Conservation (phyloP, 2,888 invertebrate species). For the Cacoxenus indagator region DNA sequence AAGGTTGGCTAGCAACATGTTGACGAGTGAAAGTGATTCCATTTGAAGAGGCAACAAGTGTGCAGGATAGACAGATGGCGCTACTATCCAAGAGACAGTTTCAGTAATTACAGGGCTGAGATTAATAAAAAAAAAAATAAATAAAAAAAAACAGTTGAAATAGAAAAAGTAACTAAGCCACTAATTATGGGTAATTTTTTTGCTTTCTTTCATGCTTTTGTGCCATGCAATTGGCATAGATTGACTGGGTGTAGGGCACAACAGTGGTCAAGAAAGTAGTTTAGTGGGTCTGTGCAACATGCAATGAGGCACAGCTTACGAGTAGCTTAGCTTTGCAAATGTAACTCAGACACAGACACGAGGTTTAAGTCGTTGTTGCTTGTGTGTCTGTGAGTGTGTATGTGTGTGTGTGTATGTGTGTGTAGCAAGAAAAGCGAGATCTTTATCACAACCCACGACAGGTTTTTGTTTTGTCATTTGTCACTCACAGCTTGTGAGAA, state of each 20-base stretch:
- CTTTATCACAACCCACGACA: conserved; percentile 67
- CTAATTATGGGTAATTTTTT: not conserved
- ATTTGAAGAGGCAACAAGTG: not conserved
- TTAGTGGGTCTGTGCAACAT: not conserved
- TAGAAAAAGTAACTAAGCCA: not conserved
- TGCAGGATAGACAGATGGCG: too few relatives aligned
- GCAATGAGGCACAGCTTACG: not conserved
- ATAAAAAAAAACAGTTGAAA: not conserved
- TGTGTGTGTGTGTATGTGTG: conserved; percentile 49
- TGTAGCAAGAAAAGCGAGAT: conserved; percentile 49
- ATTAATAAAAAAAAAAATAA: not conserved
- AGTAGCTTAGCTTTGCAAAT: not conserved
- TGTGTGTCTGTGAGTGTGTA: not conserved
- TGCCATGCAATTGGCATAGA: not conserved
- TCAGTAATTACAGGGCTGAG: too few relatives aligned
- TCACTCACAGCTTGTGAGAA: conserved; percentile 66
- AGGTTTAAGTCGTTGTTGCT: not conserved
- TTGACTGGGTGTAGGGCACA: not conserved
- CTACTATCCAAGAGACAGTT: too few relatives aligned
- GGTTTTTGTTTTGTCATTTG: conserved; percentile 71
- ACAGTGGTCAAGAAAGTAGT: conserved; percentile 12
- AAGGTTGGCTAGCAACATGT: not conserved
- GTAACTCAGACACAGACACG: conserved; percentile 9
- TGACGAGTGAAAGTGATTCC: not conserved
- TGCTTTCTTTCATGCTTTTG: too few relatives aligned